phyloP scores from a whole-genome alignment of 2,113 vertebrate genomes.

The Podiceps cristatus region DNA sequence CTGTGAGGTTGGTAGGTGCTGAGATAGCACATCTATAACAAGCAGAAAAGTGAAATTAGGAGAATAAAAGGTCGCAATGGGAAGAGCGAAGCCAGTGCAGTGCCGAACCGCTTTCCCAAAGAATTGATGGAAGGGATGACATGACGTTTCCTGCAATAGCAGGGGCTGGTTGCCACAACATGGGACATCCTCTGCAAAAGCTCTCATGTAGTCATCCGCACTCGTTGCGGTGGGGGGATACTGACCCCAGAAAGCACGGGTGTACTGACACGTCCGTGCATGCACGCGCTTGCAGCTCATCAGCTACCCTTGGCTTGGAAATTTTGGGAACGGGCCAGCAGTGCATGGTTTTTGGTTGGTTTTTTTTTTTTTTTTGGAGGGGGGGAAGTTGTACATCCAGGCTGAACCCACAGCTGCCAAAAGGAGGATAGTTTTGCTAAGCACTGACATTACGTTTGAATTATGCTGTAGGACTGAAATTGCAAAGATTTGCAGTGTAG shows the following conservation, averaged over 20 bases:
- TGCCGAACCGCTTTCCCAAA: neutral
- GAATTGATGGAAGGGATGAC: neutral
- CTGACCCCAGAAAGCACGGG: neutral
- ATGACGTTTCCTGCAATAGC: neutral
- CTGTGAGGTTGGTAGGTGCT: neutral
- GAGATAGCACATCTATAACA: neutral
- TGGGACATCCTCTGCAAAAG: neutral
- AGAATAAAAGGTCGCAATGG: accelerated
- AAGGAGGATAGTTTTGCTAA: neutral
- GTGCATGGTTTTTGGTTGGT: neutral
- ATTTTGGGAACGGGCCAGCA: neutral
- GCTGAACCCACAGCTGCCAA: neutral
- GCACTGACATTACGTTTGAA: neutral
- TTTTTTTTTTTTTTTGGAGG: neutral
- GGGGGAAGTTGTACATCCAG: neutral
- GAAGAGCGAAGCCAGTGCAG: accelerated
- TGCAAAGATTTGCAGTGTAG: neutral
- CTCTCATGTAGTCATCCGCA: accelerated
- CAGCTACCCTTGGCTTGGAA: neutral
- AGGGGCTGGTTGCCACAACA: neutral
- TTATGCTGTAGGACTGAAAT: neutral
- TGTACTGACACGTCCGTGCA: accelerated
- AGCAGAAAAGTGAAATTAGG: neutral
- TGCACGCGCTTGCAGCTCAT: accelerated
- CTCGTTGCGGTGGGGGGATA: accelerated